Conservation (phyloP, 1,140 invertebrate species). For the Leptinotarsa undecemlineata region DNA sequence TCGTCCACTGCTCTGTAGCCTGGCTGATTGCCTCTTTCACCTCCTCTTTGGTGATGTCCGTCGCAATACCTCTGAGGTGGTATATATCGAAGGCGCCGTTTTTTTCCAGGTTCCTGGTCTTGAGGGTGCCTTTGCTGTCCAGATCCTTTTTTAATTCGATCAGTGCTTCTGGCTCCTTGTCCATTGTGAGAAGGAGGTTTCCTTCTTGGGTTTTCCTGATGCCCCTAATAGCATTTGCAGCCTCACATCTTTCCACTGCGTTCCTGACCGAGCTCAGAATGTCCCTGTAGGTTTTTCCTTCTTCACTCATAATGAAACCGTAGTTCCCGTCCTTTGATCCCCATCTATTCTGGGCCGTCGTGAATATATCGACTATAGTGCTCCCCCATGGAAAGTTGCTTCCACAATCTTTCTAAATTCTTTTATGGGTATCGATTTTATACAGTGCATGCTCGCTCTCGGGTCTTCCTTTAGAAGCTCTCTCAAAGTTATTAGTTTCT, state of each 20-base stretch:
- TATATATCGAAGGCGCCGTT: not conserved
- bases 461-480: too few species aligned
- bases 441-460: too few species aligned
- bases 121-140: not conserved
- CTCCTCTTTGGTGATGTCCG: not conserved
- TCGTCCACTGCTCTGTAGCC: not conserved
- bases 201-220: conserved; percentile 28
- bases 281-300: not conserved
- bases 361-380: conserved; percentile 3
- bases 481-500: too few species aligned
- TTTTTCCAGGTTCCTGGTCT: not conserved
- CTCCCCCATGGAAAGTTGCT: not conserved
- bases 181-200: conserved; percentile 25
- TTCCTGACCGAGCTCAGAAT: conserved; percentile 11
- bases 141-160: conserved; percentile 16
- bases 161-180: conserved; percentile 7
- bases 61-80: not conserved
- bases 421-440: too few species aligned
- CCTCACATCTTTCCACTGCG: not conserved
- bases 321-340: not conserved
- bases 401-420: not conserved
- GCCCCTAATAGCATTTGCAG: not conserved
- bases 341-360: not conserved
- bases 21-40: not conserved
- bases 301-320: not conserved